Conservation (phyloP, 2,797 vertebrate genomes). For the Sebastes steindachneri region DNA sequence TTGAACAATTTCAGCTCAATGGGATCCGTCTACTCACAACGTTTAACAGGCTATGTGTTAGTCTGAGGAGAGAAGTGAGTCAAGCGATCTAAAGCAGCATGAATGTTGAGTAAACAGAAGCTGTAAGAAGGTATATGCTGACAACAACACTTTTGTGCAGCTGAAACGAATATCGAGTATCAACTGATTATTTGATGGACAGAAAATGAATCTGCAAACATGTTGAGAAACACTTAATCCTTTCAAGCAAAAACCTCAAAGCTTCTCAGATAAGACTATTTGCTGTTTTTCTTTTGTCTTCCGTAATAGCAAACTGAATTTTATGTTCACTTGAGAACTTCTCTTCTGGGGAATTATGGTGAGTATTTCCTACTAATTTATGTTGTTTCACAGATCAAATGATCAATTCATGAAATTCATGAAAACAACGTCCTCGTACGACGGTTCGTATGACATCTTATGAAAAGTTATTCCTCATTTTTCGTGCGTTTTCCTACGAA, state of each 20-base stretch:
- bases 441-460: too few relatives aligned
- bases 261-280: not conserved
- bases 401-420: not conserved
- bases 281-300: not conserved
- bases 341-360: not conserved
- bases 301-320: not conserved
- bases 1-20: not conserved
- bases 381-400: not conserved
- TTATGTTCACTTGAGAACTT: not conserved
- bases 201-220: not conserved
- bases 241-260: too few relatives aligned
- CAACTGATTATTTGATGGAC: not conserved
- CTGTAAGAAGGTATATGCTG: not conserved
- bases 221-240: not conserved
- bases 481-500: too few relatives aligned
- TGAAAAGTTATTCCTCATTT: too few relatives aligned
- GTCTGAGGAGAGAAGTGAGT: constrained; percentile 1
- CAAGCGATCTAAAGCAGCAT: constrained; percentile 12
- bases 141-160: not conserved
- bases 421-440: not conserved
- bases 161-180: not conserved
- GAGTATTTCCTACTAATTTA: not conserved
- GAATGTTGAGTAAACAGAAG: not conserved
- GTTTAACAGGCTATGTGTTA: not conserved
- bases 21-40: not conserved